phyloP scores from a whole-genome alignment of 2,888 invertebrate genomes.

The Timandra comae region DNA sequence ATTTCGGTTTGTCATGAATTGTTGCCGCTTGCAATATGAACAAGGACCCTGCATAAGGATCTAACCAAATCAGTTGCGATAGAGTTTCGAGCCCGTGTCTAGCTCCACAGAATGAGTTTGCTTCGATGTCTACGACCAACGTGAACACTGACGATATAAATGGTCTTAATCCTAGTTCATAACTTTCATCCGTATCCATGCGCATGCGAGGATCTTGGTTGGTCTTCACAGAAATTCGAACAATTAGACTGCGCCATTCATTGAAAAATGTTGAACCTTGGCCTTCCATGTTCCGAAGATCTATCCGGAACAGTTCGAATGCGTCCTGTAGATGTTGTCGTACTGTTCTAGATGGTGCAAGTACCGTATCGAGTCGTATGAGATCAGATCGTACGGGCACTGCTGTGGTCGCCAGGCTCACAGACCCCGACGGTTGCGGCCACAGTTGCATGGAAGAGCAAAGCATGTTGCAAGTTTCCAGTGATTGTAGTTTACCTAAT shows the following conservation, averaged over 20 bases:
- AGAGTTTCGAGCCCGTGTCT: slow-evolving; percentile 85
- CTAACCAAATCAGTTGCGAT: slow-evolving; percentile 86
- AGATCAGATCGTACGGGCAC: slow-evolving; percentile 76
- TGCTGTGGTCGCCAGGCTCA: slow-evolving; percentile 80
- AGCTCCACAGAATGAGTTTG: slow-evolving; percentile 83
- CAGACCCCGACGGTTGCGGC: slow-evolving; percentile 87
- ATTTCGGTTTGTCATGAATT: slow-evolving; percentile 85
- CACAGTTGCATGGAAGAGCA: slow-evolving; percentile 86
- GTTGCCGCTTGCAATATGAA: slow-evolving; percentile 79
- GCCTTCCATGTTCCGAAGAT: slow-evolving; percentile 57
- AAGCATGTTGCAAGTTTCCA: slow-evolving; percentile 84
- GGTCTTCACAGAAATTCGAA: slow-evolving; percentile 63
- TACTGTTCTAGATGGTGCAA: slow-evolving; percentile 43
- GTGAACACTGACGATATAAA: slow-evolving; percentile 51
- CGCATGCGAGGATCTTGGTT: slow-evolving; percentile 72
- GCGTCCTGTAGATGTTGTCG: slow-evolving; percentile 55
- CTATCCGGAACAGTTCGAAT: slow-evolving; percentile 62
- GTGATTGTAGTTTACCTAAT: slow-evolving; percentile 65
- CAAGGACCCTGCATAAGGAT: slow-evolving; percentile 76
- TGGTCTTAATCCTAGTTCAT: slow-evolving; percentile 76
- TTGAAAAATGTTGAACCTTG: slow-evolving; percentile 36
- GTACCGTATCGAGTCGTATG: slow-evolving; percentile 57
- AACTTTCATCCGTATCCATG: slow-evolving; percentile 83
- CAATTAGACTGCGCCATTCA: slow-evolving; percentile 55
- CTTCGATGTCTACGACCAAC: slow-evolving; percentile 76